Evolutionary conservation across 2,113 vertebrate genomes (phyloP).

Genomic region (Motacilla tschutschensis): DNA sequence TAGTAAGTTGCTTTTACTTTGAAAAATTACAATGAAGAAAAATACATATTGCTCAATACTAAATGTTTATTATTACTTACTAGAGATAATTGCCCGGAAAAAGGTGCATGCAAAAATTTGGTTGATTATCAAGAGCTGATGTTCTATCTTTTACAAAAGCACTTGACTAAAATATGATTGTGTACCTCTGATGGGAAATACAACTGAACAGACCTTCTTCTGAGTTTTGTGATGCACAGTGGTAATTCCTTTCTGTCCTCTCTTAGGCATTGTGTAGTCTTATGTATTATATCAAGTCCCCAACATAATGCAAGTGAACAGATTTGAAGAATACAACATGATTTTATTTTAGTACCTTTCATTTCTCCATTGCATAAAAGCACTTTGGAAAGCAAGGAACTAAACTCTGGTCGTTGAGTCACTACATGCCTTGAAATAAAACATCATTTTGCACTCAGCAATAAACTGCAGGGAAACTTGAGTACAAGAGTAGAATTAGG

Average conservation of each 20-base stretch:
- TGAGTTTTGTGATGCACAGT: background rate
- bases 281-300: background rate
- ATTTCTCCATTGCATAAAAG: slow-evolving; percentile 1
- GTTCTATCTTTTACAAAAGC: background rate
- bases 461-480: background rate
- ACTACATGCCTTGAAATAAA: slow-evolving; percentile 8
- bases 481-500: background rate
- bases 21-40: background rate
- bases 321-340: background rate
- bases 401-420: background rate
- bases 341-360: slow-evolving; percentile 25
- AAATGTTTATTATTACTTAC: background rate
- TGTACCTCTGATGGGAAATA: background rate
- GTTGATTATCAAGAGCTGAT: background rate
- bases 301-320: background rate
- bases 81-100: background rate
- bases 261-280: background rate
- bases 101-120: background rate
- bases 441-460: slow-evolving; percentile 31
- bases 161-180: background rate
- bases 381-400: background rate
- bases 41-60: background rate
- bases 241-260: background rate
- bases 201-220: background rate
- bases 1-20: background rate